These are phyloP conservation scores for Pipa parva DNA, from an alignment of 2,113 vertebrate genomes.

Conservation along the genomic window DNA sequence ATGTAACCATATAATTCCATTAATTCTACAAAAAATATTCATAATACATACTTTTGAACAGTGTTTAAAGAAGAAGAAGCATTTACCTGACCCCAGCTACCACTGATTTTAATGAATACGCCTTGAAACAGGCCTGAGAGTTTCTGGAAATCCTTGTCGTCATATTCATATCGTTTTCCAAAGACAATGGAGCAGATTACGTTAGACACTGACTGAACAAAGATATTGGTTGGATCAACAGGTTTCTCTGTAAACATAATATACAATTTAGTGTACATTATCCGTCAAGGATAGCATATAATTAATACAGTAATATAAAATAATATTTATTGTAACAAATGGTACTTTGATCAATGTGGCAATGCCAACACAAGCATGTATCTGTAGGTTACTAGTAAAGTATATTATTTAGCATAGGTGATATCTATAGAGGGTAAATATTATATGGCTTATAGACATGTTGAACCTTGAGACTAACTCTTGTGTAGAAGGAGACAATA, in stretches of 20 bases:
- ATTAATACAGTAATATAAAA: too few relatives aligned
- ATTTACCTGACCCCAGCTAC: background rate
- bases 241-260: slow-evolving; percentile 25
- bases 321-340: too few relatives aligned
- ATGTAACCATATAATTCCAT: background rate
- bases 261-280: too few relatives aligned
- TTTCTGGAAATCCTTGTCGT: slow-evolving; percentile 41
- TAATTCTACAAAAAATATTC: background rate
- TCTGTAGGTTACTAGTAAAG: too few relatives aligned
- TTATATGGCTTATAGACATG: too few relatives aligned
- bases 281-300: too few relatives aligned
- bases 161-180: slow-evolving; percentile 47
- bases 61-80: background rate
- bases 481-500: too few relatives aligned
- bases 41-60: background rate
- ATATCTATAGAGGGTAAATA: too few relatives aligned
- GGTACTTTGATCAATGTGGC: too few relatives aligned
- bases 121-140: slow-evolving; percentile 39
- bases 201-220: slow-evolving; percentile 46
- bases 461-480: too few relatives aligned
- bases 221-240: slow-evolving; percentile 35
- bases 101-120: background rate
- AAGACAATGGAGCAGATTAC: slow-evolving; percentile 52
- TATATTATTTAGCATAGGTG: too few relatives aligned
- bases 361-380: too few relatives aligned